phyloP scores from a whole-genome alignment of 2,113 vertebrate genomes.

The Setophaga kirtlandii region DNA sequence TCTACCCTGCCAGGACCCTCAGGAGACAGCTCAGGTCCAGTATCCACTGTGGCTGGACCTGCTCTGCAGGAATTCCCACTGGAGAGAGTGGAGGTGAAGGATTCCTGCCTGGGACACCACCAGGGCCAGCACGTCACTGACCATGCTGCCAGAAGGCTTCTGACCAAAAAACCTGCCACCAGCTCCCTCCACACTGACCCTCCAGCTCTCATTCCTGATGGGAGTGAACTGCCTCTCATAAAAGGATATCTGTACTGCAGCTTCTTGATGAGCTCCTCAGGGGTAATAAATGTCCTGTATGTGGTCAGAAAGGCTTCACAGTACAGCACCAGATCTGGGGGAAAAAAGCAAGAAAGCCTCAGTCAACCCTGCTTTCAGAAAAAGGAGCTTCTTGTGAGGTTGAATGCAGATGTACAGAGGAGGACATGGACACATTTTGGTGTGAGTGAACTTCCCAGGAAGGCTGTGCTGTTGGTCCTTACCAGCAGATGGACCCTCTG shows the following conservation, averaged over 20 bases:
- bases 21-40: not conserved
- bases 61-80: not conserved
- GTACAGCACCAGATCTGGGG: constrained; percentile 92
- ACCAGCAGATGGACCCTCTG: constrained; percentile 48
- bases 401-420: not conserved
- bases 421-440: not conserved
- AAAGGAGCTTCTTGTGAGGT: not conserved
- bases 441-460: not conserved
- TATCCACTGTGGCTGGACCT: not conserved
- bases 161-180: not conserved
- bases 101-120: not conserved
- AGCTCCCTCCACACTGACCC: fast-evolving
- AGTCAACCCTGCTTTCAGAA: not conserved
- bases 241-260: constrained; percentile 99
- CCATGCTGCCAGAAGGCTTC: not conserved
- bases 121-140: not conserved
- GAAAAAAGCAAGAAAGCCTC: not conserved
- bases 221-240: not conserved
- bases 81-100: not conserved
- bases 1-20: not conserved
- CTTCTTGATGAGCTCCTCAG: constrained; percentile 97
- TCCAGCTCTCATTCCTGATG: not conserved
- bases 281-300: constrained; percentile 95
- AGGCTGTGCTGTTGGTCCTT: not conserved
- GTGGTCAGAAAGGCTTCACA: constrained; percentile 98